Evolutionary conservation across 2,888 invertebrate genomes (phyloP), one percentile per base, ranked within the genome.

Genomic region (Drosophila lacicola): DNA sequence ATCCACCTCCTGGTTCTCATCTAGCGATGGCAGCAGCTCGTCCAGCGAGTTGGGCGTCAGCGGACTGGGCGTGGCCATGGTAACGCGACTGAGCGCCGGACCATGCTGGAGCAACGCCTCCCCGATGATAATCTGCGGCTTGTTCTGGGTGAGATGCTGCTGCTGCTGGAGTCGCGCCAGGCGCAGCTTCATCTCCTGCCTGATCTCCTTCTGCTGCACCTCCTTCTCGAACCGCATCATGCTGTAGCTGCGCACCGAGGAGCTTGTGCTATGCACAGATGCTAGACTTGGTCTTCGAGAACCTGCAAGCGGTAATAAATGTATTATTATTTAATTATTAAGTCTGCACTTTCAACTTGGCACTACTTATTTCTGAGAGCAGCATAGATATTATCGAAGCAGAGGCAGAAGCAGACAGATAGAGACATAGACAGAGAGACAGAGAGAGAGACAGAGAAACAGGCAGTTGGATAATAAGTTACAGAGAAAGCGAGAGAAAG

Each of bases 271-370:
- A 92, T 97, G 97, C 88, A 97, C 94, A 75, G 97, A 97, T 80
- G 95, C 96, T 94, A 97, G 93, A 94, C 97, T 96, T 93, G 97
- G 96, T 94, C 97, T 95, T 94, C 97, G 94, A 91, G 96, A 96
- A 94, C 96, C 97, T 97, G 93, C n/a, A 76, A 80, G 6, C 14
- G 54, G 44, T 19, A 17, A 17, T 13, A 19, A 19, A n/a, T 29
- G 9, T 49, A 21, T 21, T 10, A 54, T n/a, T 36, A 33, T 37
- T 36, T 25, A 21, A 19, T 9, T 1, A 19, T 29, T 29, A 8
- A 29, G 8, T 29, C 29, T 29, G 29, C 2, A 8, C 6, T 9
- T 34, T 4, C 2, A n/a, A 36, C 19, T 10, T 17, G 2, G 3
- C 6, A 10, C 10, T 6, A 5, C 14, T 14, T 4, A 13, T 36